Evolutionary conservation across 1,140 invertebrate genomes (phyloP), one percentile per base, ranked within the genome.

Genomic region (Coelopa frigida): DNA sequence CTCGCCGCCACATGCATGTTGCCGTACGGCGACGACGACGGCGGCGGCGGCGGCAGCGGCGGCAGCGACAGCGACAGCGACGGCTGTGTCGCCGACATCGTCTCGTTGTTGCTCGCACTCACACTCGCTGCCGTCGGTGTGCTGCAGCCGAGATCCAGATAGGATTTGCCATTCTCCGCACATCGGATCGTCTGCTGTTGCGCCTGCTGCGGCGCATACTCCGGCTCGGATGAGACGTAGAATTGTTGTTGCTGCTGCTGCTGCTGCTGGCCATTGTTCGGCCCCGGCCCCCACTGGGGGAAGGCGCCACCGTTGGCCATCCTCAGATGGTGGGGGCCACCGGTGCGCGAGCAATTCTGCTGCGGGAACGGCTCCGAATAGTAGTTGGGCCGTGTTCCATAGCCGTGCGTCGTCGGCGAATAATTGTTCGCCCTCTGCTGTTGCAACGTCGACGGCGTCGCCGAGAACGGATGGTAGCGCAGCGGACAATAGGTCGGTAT

Each of bases 131-230:
- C 29, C n/a, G n/a, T n/a, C 2, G 51, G 51, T 39, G 82, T 81
- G 51, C 80, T 82, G 51, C 81, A 79, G 46, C 88, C 89, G 46
- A 92, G 73, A 70, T 91, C 87, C 56, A 91, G 72, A 70, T 91
- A 92, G 40, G 85, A 89, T 70, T 92, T 92, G 52, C 89, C 89
- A 62, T 91, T 91, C 67, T 90, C 87, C 50, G 89, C 89, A 55
- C 84, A 81, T 36, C 86, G 80, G 67, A 89, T 89, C 55, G 86
- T 89, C 58, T 88, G 86, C 57, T 86, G 84, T 37, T 77, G 75
- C 14, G 1, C 54, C 17, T 35, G 36, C 26, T 38, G 32, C 10
- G 15, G 41, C n/a, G 39, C 23, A 33, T 55, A 5, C 53, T 48
- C 17, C 8, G 48, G 20, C 54, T 21, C 42, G 44, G 3, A 38